A percentile compares a stretch with the other conserved stretches of the same genome.
These are phyloP conservation scores for Melolontha melolontha DNA, from an alignment of 2,888 invertebrate species.

Conservation along the genomic window DNA sequence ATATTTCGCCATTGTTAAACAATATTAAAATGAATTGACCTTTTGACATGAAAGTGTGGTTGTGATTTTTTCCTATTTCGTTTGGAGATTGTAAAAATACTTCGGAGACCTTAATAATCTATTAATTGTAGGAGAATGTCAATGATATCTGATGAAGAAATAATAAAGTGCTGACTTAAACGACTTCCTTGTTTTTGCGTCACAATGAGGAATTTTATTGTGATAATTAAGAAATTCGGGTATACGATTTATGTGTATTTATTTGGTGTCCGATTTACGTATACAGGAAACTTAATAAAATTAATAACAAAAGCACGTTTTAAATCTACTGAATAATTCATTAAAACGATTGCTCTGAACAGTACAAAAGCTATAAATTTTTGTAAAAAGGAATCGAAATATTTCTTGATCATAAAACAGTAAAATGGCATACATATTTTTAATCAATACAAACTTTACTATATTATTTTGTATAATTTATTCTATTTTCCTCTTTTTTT, in stretches of 20 bases:
- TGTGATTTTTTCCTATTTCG: slow-evolving; percentile 16
- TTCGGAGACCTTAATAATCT: slow-evolving; percentile 20
- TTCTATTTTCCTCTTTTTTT: too few relatives aligned
- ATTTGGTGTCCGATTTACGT: background rate
- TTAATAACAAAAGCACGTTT: slow-evolving; percentile 8
- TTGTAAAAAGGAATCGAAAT: too few relatives aligned
- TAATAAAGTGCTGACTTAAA: slow-evolving; percentile 14
- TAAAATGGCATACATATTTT: too few relatives aligned
- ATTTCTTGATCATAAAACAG: too few relatives aligned
- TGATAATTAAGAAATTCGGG: slow-evolving; percentile 19
- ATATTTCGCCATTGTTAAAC: slow-evolving; percentile 36
- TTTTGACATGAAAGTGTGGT: slow-evolving; percentile 38
- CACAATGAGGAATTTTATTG: slow-evolving; percentile 30
- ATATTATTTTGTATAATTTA: too few relatives aligned
- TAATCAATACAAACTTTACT: too few relatives aligned
- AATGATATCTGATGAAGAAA: slow-evolving; percentile 36
- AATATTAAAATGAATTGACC: slow-evolving; percentile 36
- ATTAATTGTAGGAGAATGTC: slow-evolving; percentile 37
- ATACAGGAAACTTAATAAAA: slow-evolving; percentile 14
- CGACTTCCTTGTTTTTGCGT: slow-evolving; percentile 29
- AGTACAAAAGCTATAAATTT: too few relatives aligned
- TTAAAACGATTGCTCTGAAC: too few relatives aligned
- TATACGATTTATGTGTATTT: slow-evolving; percentile 24
- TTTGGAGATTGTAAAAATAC: slow-evolving; percentile 29
- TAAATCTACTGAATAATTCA: too few relatives aligned